Conservation (phyloP, 2,113 vertebrate species). For the Telmatochromis bifrenatus region DNA sequence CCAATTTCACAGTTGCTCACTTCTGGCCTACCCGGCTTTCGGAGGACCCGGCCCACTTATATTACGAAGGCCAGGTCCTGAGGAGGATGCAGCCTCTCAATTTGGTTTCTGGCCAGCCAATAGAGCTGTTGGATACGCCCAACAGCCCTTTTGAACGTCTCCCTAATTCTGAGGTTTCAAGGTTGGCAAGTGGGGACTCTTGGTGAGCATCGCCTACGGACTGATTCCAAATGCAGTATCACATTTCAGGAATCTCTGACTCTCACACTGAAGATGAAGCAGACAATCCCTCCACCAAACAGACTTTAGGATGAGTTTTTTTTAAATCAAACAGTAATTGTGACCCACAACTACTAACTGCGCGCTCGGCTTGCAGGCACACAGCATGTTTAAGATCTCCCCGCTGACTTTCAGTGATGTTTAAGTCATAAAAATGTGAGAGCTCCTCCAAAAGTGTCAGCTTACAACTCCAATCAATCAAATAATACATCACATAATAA, state of each 20-base stretch:
- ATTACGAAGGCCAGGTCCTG: neutral
- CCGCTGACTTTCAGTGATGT: neutral
- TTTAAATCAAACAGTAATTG: rapidly evolving
- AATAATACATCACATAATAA: neutral
- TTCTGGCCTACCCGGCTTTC: neutral
- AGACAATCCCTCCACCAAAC: neutral
- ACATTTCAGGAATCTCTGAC: neutral
- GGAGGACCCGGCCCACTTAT: neutral
- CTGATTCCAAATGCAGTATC: neutral
- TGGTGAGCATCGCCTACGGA: neutral
- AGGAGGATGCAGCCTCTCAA: neutral
- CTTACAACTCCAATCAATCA: neutral
- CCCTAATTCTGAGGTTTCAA: neutral
- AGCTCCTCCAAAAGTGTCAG: neutral
- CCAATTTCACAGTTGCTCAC: neutral
- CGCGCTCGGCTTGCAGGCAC: neutral
- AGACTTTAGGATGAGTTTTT: neutral
- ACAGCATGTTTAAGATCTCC: neutral
- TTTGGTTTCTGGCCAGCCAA: neutral
- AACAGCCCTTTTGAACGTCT: neutral
- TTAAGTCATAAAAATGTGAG: neutral
- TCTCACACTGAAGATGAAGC: neutral
- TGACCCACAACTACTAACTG: neutral
- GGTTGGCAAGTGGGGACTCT: neutral
- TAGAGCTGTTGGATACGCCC: neutral